Evolutionary conservation across 2,888 invertebrate genomes (phyloP).

Genomic region (Saturnia japonica): DNA sequence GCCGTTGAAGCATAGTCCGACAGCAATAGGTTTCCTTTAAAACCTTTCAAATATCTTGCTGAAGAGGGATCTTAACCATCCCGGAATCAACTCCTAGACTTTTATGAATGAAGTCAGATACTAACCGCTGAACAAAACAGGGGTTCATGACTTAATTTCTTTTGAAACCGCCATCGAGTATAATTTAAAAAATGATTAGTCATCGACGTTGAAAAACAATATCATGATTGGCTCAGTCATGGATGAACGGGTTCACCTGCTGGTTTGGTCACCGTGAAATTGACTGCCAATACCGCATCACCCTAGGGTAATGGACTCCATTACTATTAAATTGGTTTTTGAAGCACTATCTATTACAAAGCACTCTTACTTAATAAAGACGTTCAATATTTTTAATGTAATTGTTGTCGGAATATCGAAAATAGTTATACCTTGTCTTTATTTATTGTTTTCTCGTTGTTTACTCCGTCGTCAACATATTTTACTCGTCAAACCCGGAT

Average conservation of each 20-base stretch:
- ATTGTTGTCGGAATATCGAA: not conserved
- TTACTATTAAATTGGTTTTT: constrained; percentile 8
- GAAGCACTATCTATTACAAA: not conserved
- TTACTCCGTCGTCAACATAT: too few relatives aligned
- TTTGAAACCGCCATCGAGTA: constrained; percentile 23
- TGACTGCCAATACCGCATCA: constrained; percentile 23
- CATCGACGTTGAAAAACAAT: constrained; percentile 25
- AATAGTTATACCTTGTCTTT: not conserved
- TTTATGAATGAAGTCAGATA: not conserved
- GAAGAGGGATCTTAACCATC: too few relatives aligned
- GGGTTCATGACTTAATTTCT: constrained; percentile 3
- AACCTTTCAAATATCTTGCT: too few relatives aligned
- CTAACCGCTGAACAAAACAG: not conserved
- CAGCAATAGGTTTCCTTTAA: too few relatives aligned
- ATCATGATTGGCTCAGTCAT: constrained; percentile 34
- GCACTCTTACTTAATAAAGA: not conserved
- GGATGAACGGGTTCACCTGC: constrained; percentile 44
- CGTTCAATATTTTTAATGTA: not conserved
- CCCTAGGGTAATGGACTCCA: not conserved
- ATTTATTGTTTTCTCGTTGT: too few relatives aligned
- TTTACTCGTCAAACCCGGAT: too few relatives aligned
- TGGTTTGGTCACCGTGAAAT: constrained; percentile 48
- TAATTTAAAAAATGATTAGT: constrained; percentile 32
- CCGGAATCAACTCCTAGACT: not conserved
- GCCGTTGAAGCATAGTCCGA: too few relatives aligned